Base-by-base conservation (phyloP, 2,888 invertebrate species). In the Apodemia zela region DNA sequence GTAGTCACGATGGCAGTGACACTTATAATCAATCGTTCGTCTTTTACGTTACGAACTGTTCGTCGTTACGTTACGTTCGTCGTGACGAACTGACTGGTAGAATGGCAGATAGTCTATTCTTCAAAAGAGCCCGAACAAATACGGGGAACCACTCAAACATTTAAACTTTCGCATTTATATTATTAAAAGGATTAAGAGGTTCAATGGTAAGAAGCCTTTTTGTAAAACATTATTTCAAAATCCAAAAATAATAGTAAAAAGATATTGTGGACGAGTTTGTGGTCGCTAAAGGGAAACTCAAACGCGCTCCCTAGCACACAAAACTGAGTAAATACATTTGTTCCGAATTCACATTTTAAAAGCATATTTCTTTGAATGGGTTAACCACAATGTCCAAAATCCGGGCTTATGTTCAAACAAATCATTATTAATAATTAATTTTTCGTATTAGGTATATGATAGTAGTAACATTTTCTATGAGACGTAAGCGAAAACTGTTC, bases 241-340 rank as follows among this genome's bases (percentile, higher is more conserved):
- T 21, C 13, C 51, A 51, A 4, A 13, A 25, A 21, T 25, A 51
- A 15, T 13, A 17, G 13, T 21, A 51, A 51, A 51, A 51, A 51
- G 21, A 51, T 51, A 51, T 11, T 21, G 13, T 51, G 25, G 18
- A 49, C 15, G 47, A 18, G 54, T 25, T 54, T 54, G 54, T 54
- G 25, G 25, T 15, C 54, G 54, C 25, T 21, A 13, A 54, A 54
- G 25, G 54, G 54, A 54, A 25, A 25, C 54, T 11, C 54, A 15
- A 54, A 54, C 29, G 54, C 25, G 18, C 25, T 54, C 21, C 54
- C 25, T 25, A 2, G 54, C 15, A 54, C 25, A 25, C 54, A 54
- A 54, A 54, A 21, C 54, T 25, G 54, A 54, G 54, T 15, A 54
- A 54, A 54, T 8, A 54, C 25, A 54, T 21, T 54, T 54, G 54